Evolutionary conservation across 2,797 vertebrate genomes (phyloP).

Genomic region (Schizothorax lantsangensis): DNA sequence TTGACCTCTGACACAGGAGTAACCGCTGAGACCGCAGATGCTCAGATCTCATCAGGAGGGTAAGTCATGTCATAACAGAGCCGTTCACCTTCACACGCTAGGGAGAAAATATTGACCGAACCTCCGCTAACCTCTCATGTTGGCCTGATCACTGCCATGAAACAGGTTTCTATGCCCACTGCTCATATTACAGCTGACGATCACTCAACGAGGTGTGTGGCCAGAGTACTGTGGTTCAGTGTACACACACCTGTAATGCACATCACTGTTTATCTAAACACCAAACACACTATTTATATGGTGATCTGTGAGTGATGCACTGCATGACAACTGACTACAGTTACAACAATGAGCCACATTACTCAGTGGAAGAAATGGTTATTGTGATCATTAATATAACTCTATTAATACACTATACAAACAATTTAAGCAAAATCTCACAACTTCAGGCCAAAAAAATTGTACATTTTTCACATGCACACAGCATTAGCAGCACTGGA

Average conservation of each 20-base stretch:
- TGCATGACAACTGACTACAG: background rate
- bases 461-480: background rate
- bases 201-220: background rate
- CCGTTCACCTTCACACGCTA: background rate
- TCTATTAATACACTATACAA: background rate
- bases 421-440: background rate
- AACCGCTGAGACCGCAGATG: background rate
- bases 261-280: background rate
- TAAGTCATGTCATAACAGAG: conserved; percentile 30
- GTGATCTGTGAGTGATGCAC: background rate
- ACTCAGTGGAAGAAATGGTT: background rate
- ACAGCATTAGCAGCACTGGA: background rate
- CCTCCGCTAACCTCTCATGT: conserved; percentile 54
- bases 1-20: conserved; percentile 17
- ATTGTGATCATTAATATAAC: background rate
- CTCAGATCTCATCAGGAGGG: background rate
- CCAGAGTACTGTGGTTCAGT: background rate
- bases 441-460: background rate
- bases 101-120: conserved; percentile 59
- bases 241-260: background rate
- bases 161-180: conserved; percentile 42
- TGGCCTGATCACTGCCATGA: conserved; percentile 58
- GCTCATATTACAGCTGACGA: conserved; percentile 20
- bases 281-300: background rate
- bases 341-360: background rate